phyloP scores from a whole-genome alignment of 2,113 vertebrate genomes.

The Saimiri boliviensis region DNA sequence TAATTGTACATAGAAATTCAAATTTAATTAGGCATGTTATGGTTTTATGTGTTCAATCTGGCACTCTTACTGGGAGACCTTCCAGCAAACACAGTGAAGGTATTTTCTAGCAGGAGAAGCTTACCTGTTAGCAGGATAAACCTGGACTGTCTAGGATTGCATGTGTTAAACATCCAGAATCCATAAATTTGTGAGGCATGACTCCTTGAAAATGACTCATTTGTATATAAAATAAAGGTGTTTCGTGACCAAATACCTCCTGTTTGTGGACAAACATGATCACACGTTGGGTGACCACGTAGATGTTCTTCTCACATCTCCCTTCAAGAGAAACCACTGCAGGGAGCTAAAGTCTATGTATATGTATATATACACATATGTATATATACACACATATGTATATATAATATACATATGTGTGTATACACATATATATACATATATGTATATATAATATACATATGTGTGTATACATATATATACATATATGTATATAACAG shows the following conservation, averaged over 20 bases:
- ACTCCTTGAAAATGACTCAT: background rate
- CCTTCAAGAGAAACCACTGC: background rate
- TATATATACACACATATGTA: too few species aligned
- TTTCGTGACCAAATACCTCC: background rate
- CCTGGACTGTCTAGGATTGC: background rate
- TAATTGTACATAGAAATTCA: background rate
- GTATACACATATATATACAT: background rate
- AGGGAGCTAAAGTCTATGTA: background rate
- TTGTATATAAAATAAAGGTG: too few species aligned
- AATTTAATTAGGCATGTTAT: background rate
- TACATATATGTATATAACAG: too few species aligned
- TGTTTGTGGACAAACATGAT: background rate
- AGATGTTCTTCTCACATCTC: too few species aligned
- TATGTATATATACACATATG: too few species aligned
- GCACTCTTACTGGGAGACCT: background rate
- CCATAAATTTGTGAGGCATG: accelerated
- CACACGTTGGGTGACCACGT: background rate
- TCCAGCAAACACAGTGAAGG: background rate
- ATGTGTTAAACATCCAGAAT: background rate
- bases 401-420: background rate
- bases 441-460: too few species aligned
- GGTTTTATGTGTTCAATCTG: background rate
- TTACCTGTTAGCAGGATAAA: too few species aligned
- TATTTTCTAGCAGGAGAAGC: background rate
- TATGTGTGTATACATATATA: background rate